Conservation (phyloP, 2,113 vertebrate genomes). For the Prinia subflava region DNA sequence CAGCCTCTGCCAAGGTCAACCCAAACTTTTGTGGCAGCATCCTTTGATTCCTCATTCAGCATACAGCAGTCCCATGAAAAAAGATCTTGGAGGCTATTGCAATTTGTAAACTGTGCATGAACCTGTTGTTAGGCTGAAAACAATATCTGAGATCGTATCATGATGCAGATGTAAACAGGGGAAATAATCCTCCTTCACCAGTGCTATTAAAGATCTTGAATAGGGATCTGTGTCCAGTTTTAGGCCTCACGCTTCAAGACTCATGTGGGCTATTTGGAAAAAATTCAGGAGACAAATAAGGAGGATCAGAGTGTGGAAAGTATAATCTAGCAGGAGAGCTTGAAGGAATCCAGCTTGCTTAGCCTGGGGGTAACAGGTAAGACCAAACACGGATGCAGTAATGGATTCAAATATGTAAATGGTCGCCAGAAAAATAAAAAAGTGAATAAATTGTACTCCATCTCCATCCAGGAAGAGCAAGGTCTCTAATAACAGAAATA, state of each 20-base stretch:
- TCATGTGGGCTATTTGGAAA: not conserved
- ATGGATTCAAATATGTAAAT: not conserved
- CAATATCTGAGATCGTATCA: not conserved
- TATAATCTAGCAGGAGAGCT: not conserved
- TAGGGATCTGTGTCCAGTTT: conserved; percentile 6
- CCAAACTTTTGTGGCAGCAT: not conserved
- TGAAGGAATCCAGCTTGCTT: not conserved
- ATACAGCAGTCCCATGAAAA: not conserved
- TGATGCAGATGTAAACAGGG: not conserved
- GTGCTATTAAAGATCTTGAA: not conserved
- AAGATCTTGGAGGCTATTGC: not conserved
- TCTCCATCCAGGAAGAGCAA: not conserved
- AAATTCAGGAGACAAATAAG: conserved; percentile 25
- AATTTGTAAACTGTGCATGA: not conserved
- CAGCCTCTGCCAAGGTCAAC: not conserved
- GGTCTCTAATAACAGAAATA: not conserved
- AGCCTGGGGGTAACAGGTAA: not conserved
- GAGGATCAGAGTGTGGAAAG: conserved; percentile 8
- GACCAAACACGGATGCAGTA: not conserved
- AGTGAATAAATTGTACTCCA: not conserved
- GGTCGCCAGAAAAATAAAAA: not conserved
- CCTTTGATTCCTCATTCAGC: not conserved
- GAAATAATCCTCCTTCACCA: conserved; percentile 16
- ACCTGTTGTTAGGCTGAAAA: not conserved
- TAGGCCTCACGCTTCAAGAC: not conserved